Percentiles rank a stretch among this genome's conserved stretches.
Evolutionary conservation across 2,113 vertebrate genomes (phyloP).

Genomic region (Platichthys flesus): DNA sequence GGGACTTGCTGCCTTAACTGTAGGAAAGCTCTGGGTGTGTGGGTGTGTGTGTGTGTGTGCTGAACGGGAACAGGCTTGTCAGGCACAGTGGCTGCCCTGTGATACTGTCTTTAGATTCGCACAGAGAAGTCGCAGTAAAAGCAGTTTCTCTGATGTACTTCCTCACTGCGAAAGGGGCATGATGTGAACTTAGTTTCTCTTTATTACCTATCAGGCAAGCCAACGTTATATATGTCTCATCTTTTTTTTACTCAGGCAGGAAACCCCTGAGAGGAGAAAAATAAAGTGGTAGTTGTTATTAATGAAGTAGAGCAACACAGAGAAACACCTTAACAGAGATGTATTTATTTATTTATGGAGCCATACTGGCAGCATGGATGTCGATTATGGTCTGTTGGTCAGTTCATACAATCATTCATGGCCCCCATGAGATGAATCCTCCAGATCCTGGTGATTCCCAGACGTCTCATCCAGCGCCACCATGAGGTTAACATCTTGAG

Average conservation of each 20-base stretch:
- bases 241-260: constrained; percentile 35
- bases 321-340: background rate
- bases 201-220: constrained; percentile 45
- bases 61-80: constrained; percentile 68
- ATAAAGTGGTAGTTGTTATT: constrained; percentile 5
- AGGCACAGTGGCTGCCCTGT: constrained; percentile 62
- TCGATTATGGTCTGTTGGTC: background rate
- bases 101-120: constrained; percentile 65
- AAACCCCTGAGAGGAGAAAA: constrained; percentile 36
- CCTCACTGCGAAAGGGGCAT: constrained; percentile 59
- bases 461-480: too few species aligned
- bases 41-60: constrained; percentile 47
- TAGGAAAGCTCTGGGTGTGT: constrained; percentile 55
- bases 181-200: constrained; percentile 53
- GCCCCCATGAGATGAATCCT: too few species aligned
- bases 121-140: constrained; percentile 65
- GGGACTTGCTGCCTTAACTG: constrained; percentile 71
- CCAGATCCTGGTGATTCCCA: too few species aligned
- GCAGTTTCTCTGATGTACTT: constrained; percentile 67
- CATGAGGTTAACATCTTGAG: too few species aligned
- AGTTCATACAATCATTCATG: background rate
- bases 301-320: constrained; percentile 11
- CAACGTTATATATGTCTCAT: constrained; percentile 24
- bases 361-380: background rate
- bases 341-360: background rate